Evolutionary conservation across 2,888 invertebrate species (phyloP).

Genomic region (Hoplodrina ambigua): DNA sequence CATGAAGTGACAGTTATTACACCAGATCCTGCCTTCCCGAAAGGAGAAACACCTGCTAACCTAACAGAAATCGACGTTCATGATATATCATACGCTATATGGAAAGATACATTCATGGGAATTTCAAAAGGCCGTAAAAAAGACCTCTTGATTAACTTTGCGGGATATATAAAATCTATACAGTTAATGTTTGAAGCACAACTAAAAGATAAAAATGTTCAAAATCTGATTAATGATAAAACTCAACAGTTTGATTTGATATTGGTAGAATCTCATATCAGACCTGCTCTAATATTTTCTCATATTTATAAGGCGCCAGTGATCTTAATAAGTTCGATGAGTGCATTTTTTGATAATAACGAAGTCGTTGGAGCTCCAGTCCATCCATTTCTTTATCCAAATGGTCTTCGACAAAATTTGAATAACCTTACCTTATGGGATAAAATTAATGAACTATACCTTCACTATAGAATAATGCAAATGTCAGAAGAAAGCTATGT

Average conservation of each 20-base stretch:
- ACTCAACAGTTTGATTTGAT: conserved; percentile 60
- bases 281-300: conserved; percentile 50
- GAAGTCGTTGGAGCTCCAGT: conserved; percentile 30
- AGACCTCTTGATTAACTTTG: conserved; percentile 20
- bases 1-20: conserved; percentile 46
- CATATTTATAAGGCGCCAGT: conserved; percentile 61
- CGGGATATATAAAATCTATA: conserved; percentile 29
- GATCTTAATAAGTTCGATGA: conserved; percentile 57
- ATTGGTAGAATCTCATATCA: conserved; percentile 49
- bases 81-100: conserved; percentile 71
- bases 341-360: conserved; percentile 9
- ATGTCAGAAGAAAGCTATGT: conserved; percentile 21
- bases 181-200: conserved; percentile 52
- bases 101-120: conserved; percentile 31
- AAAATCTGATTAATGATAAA: conserved; percentile 49
- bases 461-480: conserved; percentile 24
- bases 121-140: conserved; percentile 27
- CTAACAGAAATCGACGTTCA: conserved; percentile 76
- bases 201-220: conserved; percentile 43
- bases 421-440: conserved; percentile 27
- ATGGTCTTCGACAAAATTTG: conserved; percentile 30
- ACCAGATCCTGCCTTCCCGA: conserved; percentile 52
- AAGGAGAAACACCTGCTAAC: conserved; percentile 72
- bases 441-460: conserved; percentile 27
- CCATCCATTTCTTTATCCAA: conserved; percentile 21